Percentiles rank a stretch among this genome's conserved stretches.
These are phyloP conservation scores for Hepsetus odoe DNA, from an alignment of 2,113 vertebrate species.

Conservation along the genomic window DNA sequence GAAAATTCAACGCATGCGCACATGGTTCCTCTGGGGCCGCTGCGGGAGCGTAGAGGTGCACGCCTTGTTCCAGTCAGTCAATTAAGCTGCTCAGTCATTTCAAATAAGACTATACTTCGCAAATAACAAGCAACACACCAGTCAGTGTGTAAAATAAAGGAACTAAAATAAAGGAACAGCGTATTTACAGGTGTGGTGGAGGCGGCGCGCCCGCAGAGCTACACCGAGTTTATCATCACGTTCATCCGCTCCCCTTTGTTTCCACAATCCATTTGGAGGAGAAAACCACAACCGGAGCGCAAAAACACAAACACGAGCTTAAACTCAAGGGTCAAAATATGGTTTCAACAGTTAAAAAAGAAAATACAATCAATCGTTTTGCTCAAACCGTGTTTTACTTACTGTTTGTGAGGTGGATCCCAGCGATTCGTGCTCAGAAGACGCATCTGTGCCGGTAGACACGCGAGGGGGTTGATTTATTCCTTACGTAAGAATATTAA, in stretches of 20 bases:
- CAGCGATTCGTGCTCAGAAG: not conserved
- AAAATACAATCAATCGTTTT: not conserved
- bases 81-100: not conserved
- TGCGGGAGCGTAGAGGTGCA: conserved; percentile 4
- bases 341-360: not conserved
- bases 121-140: not conserved
- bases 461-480: not conserved
- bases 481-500: conserved; percentile 16
- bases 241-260: conserved; percentile 11
- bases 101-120: not conserved
- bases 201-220: too few species aligned
- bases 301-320: not conserved
- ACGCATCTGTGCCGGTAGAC: conserved; percentile 19
- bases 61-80: not conserved
- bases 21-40: not conserved
- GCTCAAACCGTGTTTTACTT: conserved; percentile 15
- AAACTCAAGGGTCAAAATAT: not conserved
- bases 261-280: not conserved
- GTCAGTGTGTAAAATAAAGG: not conserved
- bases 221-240: not conserved
- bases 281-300: not conserved
- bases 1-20: not conserved
- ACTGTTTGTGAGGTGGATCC: conserved; percentile 25
- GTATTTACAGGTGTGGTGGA: too few species aligned
- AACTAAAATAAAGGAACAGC: too few species aligned